Conservation (phyloP, 1,140 invertebrate species). For the Scaptomyza graminum region DNA sequence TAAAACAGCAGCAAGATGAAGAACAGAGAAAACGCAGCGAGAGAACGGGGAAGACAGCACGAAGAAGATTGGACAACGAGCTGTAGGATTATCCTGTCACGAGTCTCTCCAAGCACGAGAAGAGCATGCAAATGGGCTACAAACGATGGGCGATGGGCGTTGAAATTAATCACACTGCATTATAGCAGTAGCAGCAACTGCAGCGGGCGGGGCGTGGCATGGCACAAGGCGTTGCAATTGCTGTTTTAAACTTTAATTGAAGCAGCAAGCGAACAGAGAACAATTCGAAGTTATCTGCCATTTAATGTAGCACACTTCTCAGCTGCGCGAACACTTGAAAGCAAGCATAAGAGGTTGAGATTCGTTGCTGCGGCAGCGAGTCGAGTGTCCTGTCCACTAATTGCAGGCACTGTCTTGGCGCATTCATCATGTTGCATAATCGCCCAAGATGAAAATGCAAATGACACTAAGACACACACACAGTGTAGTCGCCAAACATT, state of each 20-base stretch:
- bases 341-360: background rate
- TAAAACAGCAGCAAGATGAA: conserved; percentile 43
- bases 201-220: conserved; percentile 13
- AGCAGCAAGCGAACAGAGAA: conserved; percentile 20
- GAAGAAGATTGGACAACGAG: conserved; percentile 39
- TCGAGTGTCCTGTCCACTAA: conserved; percentile 52
- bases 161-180: conserved; percentile 73
- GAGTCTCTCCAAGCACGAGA: conserved; percentile 48
- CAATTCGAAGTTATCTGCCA: conserved; percentile 24
- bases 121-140: conserved; percentile 62
- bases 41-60: background rate
- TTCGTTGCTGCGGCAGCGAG: conserved; percentile 11
- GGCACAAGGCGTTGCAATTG: conserved; percentile 33
- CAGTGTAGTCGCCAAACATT: conserved; percentile 8
- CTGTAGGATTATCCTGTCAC: conserved; percentile 70
- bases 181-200: conserved; percentile 16
- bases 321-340: conserved; percentile 23
- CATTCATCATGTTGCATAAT: conserved; percentile 65
- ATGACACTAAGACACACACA: conserved; percentile 46
- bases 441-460: conserved; percentile 56
- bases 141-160: conserved; percentile 35
- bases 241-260: conserved; percentile 63
- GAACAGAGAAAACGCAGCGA: conserved; percentile 4
- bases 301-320: conserved; percentile 39
- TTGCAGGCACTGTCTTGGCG: conserved; percentile 54